Evolutionary conservation across 1,140 invertebrate species (phyloP), one percentile per base, ranked within the genome.

Genomic region (Saxidomus purpurata): DNA sequence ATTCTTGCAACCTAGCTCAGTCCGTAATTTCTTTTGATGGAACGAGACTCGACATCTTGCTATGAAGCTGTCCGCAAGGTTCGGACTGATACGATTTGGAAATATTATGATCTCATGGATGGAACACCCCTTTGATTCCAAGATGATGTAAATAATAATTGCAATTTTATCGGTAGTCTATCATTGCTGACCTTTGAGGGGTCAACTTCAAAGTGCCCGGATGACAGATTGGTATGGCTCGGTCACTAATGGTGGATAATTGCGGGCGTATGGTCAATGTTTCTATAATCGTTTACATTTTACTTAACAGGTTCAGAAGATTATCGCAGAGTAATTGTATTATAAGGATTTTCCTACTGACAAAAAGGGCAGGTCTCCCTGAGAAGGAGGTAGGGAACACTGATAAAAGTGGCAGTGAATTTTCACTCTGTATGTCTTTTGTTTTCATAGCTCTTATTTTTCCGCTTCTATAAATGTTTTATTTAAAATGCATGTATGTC

Each of bases 71-170:
- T 43, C 43, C 15, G 43, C 43, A 43, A 43, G 15, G 43, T 15
- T 43, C 43, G 8, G 28, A 63, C n/a, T n/a, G 59, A 63, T 63
- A 63, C n/a, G 59, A 63, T 63, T 63, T 28, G 25, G 25, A 63
- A 63, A 28, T 63, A 63, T 63, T 63, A 63, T 63, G 22, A 63
- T 63, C 28, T 63, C 59, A 28, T 15, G 25, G 6, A 63, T 63
- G 19, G 59, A 63, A 28, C 34, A 31, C 9, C 22, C 28, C 67
- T 71, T 71, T 71, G 67, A 71, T 71, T 71, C 67, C 67, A 22
- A 36, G 36, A 71, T 71, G 67, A 71, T 71, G 67, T 71, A 71
- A 71, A 71, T 71, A 71, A 71, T 71, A 71, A 71, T 71, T 71
- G 67, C 67, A 71, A n/a, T 71, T 71, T 71, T 71, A 71, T 71